Evolutionary conservation across 2,888 invertebrate genomes (phyloP).

Genomic region (Cynaeus angustus): DNA sequence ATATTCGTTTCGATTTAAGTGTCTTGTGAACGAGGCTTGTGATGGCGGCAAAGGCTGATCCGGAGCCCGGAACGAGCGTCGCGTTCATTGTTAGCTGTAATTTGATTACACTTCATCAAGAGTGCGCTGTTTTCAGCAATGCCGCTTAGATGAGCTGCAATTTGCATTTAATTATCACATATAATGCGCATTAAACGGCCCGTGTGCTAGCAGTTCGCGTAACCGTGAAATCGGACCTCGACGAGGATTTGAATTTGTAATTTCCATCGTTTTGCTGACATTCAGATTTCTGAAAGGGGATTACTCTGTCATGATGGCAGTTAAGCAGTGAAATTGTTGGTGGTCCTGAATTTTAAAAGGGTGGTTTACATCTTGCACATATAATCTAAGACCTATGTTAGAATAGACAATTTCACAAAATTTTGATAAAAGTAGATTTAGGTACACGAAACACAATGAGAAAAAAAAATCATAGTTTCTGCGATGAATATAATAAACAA

Average conservation of each 20-base stretch:
- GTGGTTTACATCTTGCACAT: too few relatives aligned
- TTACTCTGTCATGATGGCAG: not conserved
- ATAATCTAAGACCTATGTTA: too few relatives aligned
- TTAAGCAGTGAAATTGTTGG: not conserved
- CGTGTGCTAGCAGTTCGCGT: slow-evolving; percentile 65
- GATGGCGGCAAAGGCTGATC: slow-evolving; percentile 45
- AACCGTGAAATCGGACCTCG: slow-evolving; percentile 69
- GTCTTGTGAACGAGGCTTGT: slow-evolving; percentile 48
- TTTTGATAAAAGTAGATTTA: too few relatives aligned
- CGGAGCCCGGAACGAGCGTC: slow-evolving; percentile 51
- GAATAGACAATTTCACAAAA: too few relatives aligned
- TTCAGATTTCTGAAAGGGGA: slow-evolving; percentile 39
- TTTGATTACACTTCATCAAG: slow-evolving; percentile 72
- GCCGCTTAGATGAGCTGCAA: slow-evolving; percentile 72
- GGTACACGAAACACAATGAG: too few relatives aligned
- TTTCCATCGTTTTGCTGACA: slow-evolving; percentile 52
- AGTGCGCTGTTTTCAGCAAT: slow-evolving; percentile 71
- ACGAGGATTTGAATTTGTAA: slow-evolving; percentile 67
- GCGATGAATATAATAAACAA: too few relatives aligned
- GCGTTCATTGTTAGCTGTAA: slow-evolving; percentile 70
- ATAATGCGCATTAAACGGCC: slow-evolving; percentile 71
- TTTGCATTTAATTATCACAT: slow-evolving; percentile 73
- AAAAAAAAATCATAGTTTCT: too few relatives aligned
- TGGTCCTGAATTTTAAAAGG: too few relatives aligned
- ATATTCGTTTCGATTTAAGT: slow-evolving; percentile 25